Percentiles rank a stretch among this genome's conserved stretches.
Evolutionary conservation across 2,113 vertebrate species (phyloP).

Genomic region (Laticauda laticaudata): DNA sequence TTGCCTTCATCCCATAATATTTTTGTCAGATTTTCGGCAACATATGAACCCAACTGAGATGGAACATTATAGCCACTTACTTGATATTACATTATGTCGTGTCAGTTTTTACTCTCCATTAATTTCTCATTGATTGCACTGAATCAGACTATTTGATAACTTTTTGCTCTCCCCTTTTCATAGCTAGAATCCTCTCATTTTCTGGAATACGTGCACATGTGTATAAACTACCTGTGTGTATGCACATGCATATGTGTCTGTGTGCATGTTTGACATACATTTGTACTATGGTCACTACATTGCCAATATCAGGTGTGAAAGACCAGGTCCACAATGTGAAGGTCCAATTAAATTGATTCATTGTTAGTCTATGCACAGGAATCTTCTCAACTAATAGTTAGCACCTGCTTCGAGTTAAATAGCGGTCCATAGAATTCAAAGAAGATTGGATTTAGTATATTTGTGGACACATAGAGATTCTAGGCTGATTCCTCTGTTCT

Average conservation of each 20-base stretch:
- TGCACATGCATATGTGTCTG: not conserved
- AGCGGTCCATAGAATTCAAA: not conserved
- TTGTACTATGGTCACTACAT: not conserved
- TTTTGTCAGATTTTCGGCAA: not conserved
- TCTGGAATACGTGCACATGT: not conserved
- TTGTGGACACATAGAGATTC: not conserved
- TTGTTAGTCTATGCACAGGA: not conserved
- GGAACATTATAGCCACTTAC: not conserved
- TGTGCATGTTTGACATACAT: not conserved
- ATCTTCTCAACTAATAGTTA: not conserved
- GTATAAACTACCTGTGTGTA: not conserved
- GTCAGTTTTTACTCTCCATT: not conserved
- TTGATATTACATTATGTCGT: not conserved
- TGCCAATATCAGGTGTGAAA: not conserved
- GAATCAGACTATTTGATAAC: not conserved
- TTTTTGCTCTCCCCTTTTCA: not conserved
- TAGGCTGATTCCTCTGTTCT: not conserved
- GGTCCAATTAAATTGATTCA: not conserved
- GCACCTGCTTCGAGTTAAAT: not conserved
- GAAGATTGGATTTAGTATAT: not conserved
- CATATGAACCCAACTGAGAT: not conserved
- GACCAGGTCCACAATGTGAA: not conserved
- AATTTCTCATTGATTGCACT: not conserved
- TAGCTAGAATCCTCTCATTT: not conserved
- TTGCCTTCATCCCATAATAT: not conserved